Conservation (phyloP, 2,888 invertebrate genomes). For the Vanessa cardui region DNA sequence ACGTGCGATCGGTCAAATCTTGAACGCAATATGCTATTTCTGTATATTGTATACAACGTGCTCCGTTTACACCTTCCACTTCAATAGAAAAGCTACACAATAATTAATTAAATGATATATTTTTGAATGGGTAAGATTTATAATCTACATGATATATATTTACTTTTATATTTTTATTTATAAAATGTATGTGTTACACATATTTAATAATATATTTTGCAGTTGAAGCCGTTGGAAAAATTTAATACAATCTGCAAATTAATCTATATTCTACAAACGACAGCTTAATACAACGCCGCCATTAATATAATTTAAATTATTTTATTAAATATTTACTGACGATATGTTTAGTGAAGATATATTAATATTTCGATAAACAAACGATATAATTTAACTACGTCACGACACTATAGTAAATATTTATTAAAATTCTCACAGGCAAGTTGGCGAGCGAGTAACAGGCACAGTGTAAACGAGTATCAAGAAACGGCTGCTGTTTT, state of each 20-base stretch:
- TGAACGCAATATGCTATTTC: conserved; percentile 54
- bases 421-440: background rate
- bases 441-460: conserved; percentile 19
- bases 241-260: too few relatives aligned
- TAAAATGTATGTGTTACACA: too few relatives aligned
- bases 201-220: too few relatives aligned
- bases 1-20: conserved; percentile 55
- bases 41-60: conserved; percentile 55
- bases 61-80: conserved; percentile 42
- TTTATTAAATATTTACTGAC: conserved; percentile 14
- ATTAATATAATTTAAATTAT: too few relatives aligned
- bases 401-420: background rate
- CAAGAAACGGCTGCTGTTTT: conserved; percentile 52
- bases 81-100: background rate
- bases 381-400: background rate
- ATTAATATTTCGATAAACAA: background rate
- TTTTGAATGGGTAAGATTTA: too few relatives aligned
- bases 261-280: too few relatives aligned
- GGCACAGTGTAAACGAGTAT: conserved; percentile 28
- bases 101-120: background rate
- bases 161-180: too few relatives aligned
- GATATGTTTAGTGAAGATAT: conserved; percentile 12
- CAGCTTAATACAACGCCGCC: too few relatives aligned
- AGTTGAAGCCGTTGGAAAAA: too few relatives aligned
- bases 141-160: too few relatives aligned